Base-by-base conservation (phyloP, 2,797 vertebrate species). In the Tenualosa thibaudeaui region DNA sequence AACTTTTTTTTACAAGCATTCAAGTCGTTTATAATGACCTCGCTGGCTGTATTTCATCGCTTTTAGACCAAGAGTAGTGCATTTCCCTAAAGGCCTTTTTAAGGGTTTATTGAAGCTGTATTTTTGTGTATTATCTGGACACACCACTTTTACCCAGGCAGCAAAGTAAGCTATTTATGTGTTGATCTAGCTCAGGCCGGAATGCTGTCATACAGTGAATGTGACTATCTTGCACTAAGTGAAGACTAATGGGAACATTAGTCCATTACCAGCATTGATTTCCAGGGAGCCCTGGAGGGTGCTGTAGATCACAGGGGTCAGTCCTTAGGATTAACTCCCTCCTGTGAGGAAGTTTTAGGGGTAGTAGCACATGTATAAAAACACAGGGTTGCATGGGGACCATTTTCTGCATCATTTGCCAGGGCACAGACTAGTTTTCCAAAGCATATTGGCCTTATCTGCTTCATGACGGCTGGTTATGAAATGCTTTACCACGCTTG, bases 361-460 rank as follows among this genome's bases (percentile, higher is more conserved):
- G 43, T 62, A 37, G 60, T 71, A 71, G 12, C n/a, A 71, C 46
- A 46, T 13, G 26, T 17, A 71, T 17, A 12, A 71, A 65, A 71
- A 71, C 65, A 68, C n/a, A 75, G 46, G 9, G 54, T 19, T 56
- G 31, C 26, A 10, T 24, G 49, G 6, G 19, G 40, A 5, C 0
- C 24, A 81, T 53, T 81, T 46, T 40, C 43, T 83, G 68, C 31
- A 31, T 31, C 40, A 37, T 82, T 40, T 58, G 56, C 56, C 12
- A n/a, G 62, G 31, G 68, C 68, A 19, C 31, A 5, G 68, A 17
- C 31, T 75, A 40, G 31, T 75, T 37, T 71, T 71, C 12, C 2
- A 31, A 17, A 37, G 87, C 89, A 87, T 90, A 90, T 90, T 85
- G 43, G 19, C 46, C 15, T 24, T 65, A 51, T 83, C 43, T 65